Evolutionary conservation across 1,140 invertebrate species (phyloP).

Genomic region (Argopecten irradians): DNA sequence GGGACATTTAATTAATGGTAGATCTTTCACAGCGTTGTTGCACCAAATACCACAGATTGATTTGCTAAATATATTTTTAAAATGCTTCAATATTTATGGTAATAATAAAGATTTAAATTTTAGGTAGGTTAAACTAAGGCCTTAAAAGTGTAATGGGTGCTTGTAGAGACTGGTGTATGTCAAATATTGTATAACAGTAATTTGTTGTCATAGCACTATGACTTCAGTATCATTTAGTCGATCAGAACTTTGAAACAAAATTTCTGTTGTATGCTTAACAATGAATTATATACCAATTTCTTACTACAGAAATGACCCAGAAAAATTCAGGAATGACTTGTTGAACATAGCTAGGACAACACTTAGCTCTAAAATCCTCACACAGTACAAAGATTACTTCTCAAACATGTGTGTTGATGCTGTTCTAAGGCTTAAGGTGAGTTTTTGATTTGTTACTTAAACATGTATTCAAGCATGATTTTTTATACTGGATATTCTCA

Average conservation of each 20-base stretch:
- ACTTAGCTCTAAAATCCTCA: conserved; percentile 98
- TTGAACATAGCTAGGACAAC: conserved; percentile 98
- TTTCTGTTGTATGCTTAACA: background rate
- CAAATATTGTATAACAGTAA: no score
- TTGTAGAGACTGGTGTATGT: no score
- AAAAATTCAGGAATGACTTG: conserved; percentile 91
- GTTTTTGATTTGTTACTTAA: background rate
- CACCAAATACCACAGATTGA: no score
- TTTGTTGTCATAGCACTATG: background rate
- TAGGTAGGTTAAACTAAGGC: no score
- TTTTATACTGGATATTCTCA: background rate
- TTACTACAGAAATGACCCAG: conserved; percentile 83
- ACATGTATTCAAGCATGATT: background rate
- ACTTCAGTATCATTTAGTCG: background rate
- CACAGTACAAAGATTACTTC: conserved; percentile 98
- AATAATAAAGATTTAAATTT: no score
- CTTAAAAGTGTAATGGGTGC: no score
- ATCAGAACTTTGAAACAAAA: background rate
- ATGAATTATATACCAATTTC: background rate
- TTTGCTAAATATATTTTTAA: no score
- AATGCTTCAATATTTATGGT: no score
- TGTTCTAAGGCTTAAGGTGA: conserved; percentile 90
- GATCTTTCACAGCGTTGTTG: no score
- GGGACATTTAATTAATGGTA: no score
- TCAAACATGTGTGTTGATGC: conserved; percentile 96